Base-by-base conservation (phyloP, 2,113 vertebrate species). In the Panthera leo region DNA sequence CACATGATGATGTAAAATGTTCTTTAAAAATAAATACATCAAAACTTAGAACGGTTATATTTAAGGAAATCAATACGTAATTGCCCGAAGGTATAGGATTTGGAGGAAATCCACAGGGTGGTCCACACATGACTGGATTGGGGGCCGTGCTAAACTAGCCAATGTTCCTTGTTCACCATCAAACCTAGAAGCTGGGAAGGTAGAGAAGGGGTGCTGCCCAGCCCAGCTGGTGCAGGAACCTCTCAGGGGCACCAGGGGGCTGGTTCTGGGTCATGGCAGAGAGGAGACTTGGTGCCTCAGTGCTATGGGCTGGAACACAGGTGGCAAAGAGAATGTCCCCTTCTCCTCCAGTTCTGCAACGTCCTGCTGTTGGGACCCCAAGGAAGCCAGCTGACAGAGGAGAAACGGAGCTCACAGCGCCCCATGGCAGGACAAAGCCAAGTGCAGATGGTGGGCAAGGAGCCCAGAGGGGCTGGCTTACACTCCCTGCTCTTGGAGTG, bases 231-330 rank as follows among this genome's bases (percentile, higher is more conserved):
- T 4, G 18, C n/a, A 3, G 39, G 67, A 13, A 3, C 45, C 23
- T 31, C 42, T 1, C 1, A 0, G 42, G 48, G 10, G 4, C 0
- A 2, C 31, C 1, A 0, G 0, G 31, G 15, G 15, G 36, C 15
- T 1, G 15, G n/a, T 4, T 16, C n/a, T 31, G 5, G 9, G 19
- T 29, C 48, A 5, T 10, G 18, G 76, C 19, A 79, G 29, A 18
- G 29, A 15, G 34, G 34, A 42, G 0, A 5, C 3, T 5, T 14
- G 19, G 12, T 1, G 55, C 34, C 67, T 9, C 34, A 2, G 31
- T 8, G 14, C 58, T 58, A 19, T 1, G 1, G 15, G 45, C 45
- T 36, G 84, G n/a, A 39, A 51, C 0, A 0, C 12, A 23, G 48
- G 15, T 1, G 29, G 11, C 8, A 82, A 51, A 42, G 65, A 39